Evolutionary conservation across 2,113 vertebrate species (phyloP), one percentile per base, ranked within the genome.

Genomic region (Acanthochromis polyacanthus): DNA sequence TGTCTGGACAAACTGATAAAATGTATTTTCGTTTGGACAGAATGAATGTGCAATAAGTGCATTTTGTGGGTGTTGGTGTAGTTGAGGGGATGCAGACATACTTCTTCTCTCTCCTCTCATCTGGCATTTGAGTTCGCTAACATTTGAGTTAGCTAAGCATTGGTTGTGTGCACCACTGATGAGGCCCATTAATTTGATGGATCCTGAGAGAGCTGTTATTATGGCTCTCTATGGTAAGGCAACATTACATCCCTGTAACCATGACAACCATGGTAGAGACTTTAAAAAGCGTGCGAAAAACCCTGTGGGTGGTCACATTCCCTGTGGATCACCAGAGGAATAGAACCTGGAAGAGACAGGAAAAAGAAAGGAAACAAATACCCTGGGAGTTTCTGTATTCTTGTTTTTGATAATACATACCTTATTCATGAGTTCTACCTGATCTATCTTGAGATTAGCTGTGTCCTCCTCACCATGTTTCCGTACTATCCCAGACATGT

Each of bases 401-500:
- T 30, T 5, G 30, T 5, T 30, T 30, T 30, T 30, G 30, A 30
- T 30, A 30, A 6, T 30, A 30, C 30, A 30, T 30, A 30, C 30
- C 6, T 4, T 30, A 4, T 30, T 7, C 1, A 0, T 5, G 22
- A 30, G 3, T 0, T 1, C 19, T 63, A 30, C 11, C 30, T 52
- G 20, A 1, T 75, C 22, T 16, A 17, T 7, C 4, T 71, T 4
- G 10, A 55, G 15, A 12, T 15, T 48, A 28, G 32, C 7, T 36
- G 32, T 36, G 32, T 36, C 14, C 7, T 43, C 17, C 45, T 71
- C 19, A 69, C 62, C 15, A 93, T 93, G 69, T 89, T 90, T 78
- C 83, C 85, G 76, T 94, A 84, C 90, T 87, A 80, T 82, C 94
- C 93, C 93, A 99, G 98, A 80, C 97, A 99, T 19, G 96, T 97